Conservation (phyloP, 1,140 invertebrate genomes). For the Eufriesea mexicana region DNA sequence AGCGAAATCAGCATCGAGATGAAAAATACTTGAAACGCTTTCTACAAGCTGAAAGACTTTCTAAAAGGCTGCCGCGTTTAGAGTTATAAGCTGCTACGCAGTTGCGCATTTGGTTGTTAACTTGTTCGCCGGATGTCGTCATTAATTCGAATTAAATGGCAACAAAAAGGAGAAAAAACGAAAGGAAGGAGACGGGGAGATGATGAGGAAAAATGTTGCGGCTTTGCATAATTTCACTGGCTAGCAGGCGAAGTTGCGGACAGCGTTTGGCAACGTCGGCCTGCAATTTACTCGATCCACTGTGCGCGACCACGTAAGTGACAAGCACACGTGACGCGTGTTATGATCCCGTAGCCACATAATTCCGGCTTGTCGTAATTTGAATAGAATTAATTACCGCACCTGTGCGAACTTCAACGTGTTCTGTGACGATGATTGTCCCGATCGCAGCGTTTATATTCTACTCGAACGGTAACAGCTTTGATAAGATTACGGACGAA, state of each 20-base stretch:
- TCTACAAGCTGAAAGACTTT: constrained; percentile 44
- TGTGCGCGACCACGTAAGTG: constrained; percentile 32
- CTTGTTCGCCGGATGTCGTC: background rate
- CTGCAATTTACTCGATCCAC: constrained; percentile 32
- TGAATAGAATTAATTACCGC: constrained; percentile 55
- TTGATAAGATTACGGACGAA: constrained; percentile 36
- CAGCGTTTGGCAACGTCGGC: constrained; percentile 21
- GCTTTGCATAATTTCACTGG: constrained; percentile 19
- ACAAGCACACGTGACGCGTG: constrained; percentile 30
- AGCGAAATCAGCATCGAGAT: constrained; percentile 26
- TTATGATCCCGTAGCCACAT: constrained; percentile 30
- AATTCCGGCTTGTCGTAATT: constrained; percentile 53
- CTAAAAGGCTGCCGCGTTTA: constrained; percentile 24
- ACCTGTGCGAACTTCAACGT: constrained; percentile 29
- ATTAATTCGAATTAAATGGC: background rate
- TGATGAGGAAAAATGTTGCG: background rate
- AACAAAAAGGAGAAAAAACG: background rate
- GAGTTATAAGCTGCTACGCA: constrained; percentile 19
- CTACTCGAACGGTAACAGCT: background rate
- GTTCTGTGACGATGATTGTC: background rate
- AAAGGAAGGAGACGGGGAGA: background rate
- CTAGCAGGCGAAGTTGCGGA: background rate
- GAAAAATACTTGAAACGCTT: constrained; percentile 40
- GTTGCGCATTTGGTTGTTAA: background rate
- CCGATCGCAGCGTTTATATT: background rate